Evolutionary conservation across 1,140 invertebrate species (phyloP), one percentile per base, ranked within the genome.

Genomic region (Mamestra configurata): DNA sequence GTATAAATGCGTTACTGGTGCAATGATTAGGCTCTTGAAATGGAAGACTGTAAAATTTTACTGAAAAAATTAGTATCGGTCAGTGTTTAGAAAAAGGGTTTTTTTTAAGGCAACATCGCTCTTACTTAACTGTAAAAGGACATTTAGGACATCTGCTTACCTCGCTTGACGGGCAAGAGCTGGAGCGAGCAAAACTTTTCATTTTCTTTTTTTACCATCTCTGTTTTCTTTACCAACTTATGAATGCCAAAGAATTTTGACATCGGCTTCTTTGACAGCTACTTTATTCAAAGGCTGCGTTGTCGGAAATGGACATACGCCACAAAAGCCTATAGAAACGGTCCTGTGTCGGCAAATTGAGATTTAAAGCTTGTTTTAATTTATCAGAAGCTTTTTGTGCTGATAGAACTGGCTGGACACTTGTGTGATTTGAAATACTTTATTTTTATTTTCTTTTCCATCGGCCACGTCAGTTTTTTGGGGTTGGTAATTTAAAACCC

Each of bases 301-400:
- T 91, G 91, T 92, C 91, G 92, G 92, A 94, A 93, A 91, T 90
- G 90, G 91, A 91, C 92, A 91, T 91, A 86, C 68, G 82, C 83
- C 81, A 89, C 89, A 92, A 92, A 92, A 86, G 88, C 77, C 80
- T 79, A 83, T 88, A 85, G 82, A 86, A 87, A 72, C 88, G 84
- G 84, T 80, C 83, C 84, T 85, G 35, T 92, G 89, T 90, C 90
- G 92, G 91, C 89, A 85, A 92, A 92, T 91, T 90, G 75, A 66
- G 61, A 66, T 86, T 85, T 84, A 82, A 75, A 81, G 82, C 82
- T 80, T 89, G 81, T 79, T 81, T 82, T 85, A 84, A 79, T 83
- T 83, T 85, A 72, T 82, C 79, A 61, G 55, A 66, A 77, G 79
- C 73, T 84, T 84, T 79, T 81, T 82, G 82, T 61, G 82, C 53